Conservation (phyloP, 2,113 vertebrate species). For the Fulica atra region DNA sequence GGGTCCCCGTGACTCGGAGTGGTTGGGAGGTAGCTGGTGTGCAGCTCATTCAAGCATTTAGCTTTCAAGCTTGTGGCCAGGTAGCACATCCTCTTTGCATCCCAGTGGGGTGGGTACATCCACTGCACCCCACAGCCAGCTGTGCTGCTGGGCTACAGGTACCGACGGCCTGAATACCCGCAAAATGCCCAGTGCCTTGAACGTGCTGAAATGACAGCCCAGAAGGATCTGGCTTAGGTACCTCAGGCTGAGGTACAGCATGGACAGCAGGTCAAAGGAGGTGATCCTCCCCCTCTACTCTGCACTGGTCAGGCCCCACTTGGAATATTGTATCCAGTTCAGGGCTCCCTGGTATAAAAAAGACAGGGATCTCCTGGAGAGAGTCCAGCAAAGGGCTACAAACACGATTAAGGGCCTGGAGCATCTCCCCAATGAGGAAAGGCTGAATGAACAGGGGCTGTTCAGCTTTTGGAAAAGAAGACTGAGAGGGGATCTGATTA, state of each 20-base stretch:
- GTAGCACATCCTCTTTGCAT: neutral
- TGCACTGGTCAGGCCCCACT: too few species aligned
- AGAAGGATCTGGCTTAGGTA: neutral
- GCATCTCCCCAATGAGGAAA: too few species aligned
- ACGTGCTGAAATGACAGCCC: neutral
- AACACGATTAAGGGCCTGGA: too few species aligned
- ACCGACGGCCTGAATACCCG: neutral
- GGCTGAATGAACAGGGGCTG: too few species aligned
- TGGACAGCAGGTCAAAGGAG: too few species aligned
- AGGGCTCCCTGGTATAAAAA: too few species aligned
- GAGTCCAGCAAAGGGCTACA: too few species aligned
- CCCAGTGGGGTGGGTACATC: neutral
- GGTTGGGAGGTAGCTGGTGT: neutral
- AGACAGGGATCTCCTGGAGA: too few species aligned
- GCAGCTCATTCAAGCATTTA: neutral
- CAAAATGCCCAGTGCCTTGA: neutral
- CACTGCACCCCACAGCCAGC: neutral
- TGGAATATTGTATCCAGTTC: too few species aligned
- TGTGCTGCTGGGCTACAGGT: neutral
- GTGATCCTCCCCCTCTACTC: too few species aligned
- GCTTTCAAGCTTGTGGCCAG: neutral
- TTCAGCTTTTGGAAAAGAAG: too few species aligned
- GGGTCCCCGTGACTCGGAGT: accelerated
- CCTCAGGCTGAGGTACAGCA: neutral
- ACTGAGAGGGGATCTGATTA: too few species aligned